These are phyloP conservation scores for Crenichthys baileyi DNA, from an alignment of 2,797 vertebrate species.

Conservation along the genomic window DNA sequence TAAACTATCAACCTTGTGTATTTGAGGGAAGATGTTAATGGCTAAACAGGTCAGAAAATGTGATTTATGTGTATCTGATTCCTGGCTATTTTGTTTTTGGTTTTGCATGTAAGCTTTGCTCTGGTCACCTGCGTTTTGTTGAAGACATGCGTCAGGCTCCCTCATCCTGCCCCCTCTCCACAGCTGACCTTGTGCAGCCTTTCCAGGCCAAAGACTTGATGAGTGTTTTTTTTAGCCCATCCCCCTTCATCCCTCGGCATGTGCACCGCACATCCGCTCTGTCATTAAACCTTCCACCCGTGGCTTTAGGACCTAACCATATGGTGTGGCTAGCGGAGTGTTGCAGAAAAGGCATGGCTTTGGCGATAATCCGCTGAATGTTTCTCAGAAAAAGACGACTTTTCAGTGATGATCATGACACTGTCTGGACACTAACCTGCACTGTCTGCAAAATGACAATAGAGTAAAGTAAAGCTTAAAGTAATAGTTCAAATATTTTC, in stretches of 20 bases:
- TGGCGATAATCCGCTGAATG: slow-evolving; percentile 78
- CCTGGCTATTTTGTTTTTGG: slow-evolving; percentile 5
- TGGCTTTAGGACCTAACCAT: slow-evolving; percentile 84
- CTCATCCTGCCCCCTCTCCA: slow-evolving; percentile 59
- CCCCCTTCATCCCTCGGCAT: slow-evolving; percentile 75
- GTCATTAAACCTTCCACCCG: slow-evolving; percentile 82
- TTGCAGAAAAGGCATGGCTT: slow-evolving; percentile 69
- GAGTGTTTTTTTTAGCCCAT: slow-evolving; percentile 77
- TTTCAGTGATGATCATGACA: slow-evolving; percentile 71
- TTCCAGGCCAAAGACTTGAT: slow-evolving; percentile 80
- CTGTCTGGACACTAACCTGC: slow-evolving; percentile 49
- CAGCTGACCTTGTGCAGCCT: slow-evolving; percentile 78
- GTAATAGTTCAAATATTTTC: background rate
- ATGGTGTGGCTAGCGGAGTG: slow-evolving; percentile 78
- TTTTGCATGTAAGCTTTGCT: slow-evolving; percentile 44
- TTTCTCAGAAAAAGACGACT: slow-evolving; percentile 69
- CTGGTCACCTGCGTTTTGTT: slow-evolving; percentile 78
- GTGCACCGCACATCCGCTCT: slow-evolving; percentile 76
- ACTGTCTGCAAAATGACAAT: background rate
- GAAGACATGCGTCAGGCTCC: slow-evolving; percentile 71
- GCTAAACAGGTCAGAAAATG: slow-evolving; percentile 46
- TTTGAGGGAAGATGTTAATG: slow-evolving; percentile 63
- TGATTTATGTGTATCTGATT: slow-evolving; percentile 7
- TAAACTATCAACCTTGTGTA: slow-evolving; percentile 53
- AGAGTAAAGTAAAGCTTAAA: background rate